These are phyloP conservation scores for Notamacropus eugenii DNA, from an alignment of 2,797 vertebrate species.

Conservation along the genomic window DNA sequence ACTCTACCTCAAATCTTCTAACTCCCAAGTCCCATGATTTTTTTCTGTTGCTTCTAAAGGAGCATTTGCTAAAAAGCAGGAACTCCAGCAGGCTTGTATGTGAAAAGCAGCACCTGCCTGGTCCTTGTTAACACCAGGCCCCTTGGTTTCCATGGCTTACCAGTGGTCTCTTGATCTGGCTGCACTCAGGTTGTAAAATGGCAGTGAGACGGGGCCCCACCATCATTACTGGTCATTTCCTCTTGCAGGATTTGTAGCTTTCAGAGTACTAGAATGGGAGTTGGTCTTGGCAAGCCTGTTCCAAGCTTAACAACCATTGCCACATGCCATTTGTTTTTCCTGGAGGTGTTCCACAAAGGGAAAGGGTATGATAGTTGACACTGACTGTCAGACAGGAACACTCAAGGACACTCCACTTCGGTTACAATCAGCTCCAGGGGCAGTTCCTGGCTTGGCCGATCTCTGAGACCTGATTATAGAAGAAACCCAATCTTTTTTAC, in stretches of 20 bases:
- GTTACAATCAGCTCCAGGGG: not conserved
- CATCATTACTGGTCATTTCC: not conserved
- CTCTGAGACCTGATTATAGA: not conserved
- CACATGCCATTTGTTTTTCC: constrained; percentile 11
- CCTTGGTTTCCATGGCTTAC: not conserved
- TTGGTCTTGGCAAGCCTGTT: not conserved
- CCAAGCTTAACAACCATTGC: not conserved
- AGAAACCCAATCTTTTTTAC: constrained; percentile 34
- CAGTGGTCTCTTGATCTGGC: not conserved
- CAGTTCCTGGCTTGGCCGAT: not conserved
- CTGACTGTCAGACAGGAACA: not conserved
- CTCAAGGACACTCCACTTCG: not conserved
- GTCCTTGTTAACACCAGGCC: not conserved
- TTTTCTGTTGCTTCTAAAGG: not conserved
- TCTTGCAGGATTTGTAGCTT: not conserved
- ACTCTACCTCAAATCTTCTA: not conserved
- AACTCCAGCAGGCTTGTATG: not conserved
- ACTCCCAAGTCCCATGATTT: not conserved
- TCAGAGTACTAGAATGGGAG: not conserved
- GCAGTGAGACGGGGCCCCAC: not conserved
- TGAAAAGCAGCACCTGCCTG: not conserved
- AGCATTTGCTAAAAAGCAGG: too few relatives aligned
- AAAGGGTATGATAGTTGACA: not conserved
- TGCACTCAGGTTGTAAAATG: not conserved
- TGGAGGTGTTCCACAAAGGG: not conserved